phyloP scores from a whole-genome alignment of 2,113 vertebrate genomes.

The Heloderma charlesbogerti region DNA sequence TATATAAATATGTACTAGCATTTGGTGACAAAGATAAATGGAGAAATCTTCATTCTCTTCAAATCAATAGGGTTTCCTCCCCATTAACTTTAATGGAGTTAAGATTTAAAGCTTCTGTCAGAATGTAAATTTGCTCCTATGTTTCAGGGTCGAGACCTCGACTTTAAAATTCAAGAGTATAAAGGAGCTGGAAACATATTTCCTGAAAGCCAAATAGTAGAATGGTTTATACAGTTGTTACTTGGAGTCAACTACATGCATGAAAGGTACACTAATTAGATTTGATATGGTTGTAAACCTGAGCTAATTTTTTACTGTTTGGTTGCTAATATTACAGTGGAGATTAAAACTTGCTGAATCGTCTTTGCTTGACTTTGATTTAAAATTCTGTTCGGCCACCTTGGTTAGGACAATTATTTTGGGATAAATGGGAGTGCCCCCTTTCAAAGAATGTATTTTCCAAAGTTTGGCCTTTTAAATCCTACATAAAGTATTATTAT shows the following conservation, averaged over 20 bases:
- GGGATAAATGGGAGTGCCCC: not conserved
- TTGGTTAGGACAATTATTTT: not conserved
- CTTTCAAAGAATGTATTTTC: not conserved
- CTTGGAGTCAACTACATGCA: conserved; percentile 89
- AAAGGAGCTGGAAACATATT: conserved; percentile 77
- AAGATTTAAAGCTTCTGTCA: conserved; percentile 15
- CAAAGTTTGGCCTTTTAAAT: not conserved
- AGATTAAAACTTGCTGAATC: not conserved
- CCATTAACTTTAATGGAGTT: not conserved
- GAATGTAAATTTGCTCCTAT: conserved; percentile 45
- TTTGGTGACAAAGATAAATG: not conserved
- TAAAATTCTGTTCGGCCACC: not conserved
- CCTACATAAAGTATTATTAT: not conserved
- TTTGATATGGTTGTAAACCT: conserved; percentile 8
- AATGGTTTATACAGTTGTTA: conserved; percentile 88
- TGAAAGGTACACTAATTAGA: conserved; percentile 80
- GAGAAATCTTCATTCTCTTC: not conserved
- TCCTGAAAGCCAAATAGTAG: conserved; percentile 80
- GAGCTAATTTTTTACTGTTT: not conserved
- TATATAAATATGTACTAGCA: not conserved
- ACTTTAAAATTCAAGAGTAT: conserved; percentile 84
- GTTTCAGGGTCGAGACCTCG: conserved; percentile 86
- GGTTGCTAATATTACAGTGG: conserved; percentile 10
- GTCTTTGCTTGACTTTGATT: conserved; percentile 1
- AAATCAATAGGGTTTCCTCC: not conserved